These are phyloP conservation scores for Chloroceryle aenea DNA, from an alignment of 2,113 vertebrate genomes.

Conservation along the genomic window DNA sequence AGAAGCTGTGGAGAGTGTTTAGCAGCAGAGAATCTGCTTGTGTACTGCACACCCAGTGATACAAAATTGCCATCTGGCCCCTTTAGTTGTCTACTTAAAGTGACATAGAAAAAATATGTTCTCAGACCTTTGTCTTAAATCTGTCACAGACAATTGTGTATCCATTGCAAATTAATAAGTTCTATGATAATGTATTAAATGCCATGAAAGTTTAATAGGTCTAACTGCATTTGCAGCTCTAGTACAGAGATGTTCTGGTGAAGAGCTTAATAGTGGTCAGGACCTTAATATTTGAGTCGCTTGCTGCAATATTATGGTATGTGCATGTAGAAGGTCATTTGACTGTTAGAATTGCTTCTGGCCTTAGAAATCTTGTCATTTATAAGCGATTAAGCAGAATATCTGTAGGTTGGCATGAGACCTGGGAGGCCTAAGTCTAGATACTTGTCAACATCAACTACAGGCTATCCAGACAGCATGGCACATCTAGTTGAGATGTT, in stretches of 20 bases:
- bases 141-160: not conserved
- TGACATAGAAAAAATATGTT: not conserved
- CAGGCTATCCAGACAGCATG: not conserved
- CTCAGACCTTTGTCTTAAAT: not conserved
- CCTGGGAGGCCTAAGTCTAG: rapidly evolving
- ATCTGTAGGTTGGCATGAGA: not conserved
- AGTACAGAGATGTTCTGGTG: not conserved
- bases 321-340: not conserved
- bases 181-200: not conserved
- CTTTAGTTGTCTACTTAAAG: not conserved
- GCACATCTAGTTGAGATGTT: not conserved
- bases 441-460: not conserved
- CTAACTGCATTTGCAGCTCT: not conserved
- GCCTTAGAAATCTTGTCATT: not conserved
- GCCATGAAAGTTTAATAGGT: not conserved
- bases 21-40: not conserved
- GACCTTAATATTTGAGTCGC: not conserved
- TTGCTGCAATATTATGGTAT: not conserved
- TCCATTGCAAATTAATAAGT: not conserved
- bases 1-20: not conserved
- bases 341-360: not conserved
- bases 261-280: not conserved
- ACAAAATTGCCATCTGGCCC: not conserved
- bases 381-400: not conserved
- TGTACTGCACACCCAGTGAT: not conserved